Base-by-base conservation (phyloP, 2,113 vertebrate genomes). In the Chlorodrepanis virens region DNA sequence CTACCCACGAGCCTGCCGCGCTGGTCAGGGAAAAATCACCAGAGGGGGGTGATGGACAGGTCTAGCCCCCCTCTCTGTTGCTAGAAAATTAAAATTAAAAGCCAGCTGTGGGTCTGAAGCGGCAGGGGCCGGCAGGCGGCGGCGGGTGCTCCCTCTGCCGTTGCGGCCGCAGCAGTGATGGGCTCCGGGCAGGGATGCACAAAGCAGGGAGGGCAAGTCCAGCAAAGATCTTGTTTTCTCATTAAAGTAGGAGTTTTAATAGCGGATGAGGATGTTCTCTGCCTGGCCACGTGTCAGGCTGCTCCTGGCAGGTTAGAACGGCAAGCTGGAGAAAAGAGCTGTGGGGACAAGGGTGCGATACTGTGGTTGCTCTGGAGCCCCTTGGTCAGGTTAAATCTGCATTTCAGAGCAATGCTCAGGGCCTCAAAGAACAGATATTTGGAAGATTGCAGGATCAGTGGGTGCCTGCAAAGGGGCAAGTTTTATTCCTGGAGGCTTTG, bases 141-240 rank as follows among this genome's bases (percentile, higher is more conserved):
- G 1, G 49, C 9, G 17, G 56, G 94, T 89, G 96, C 96, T 96
- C 94, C 96, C 96, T 96, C 96, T 96, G 92, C 96, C 28, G 93
- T 97, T 9, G 76, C 71, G 24, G 69, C 52, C 6, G 61, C 57
- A 63, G 89, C 89, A 83, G 47, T 16, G 82, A 86, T 67, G 60
- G 71, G 6, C 45, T 35, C 39, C 3, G 1, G 0, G 45, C 47
- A 2, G 2, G 45, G n/a, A 29, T 31, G 53, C 60, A 15, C 56
- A 35, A 35, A 59, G 57, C n/a, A 4, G 65, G 47, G 35, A 39
- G 28, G 31, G 25, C 0, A 1, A 22, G 10, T 3, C 64, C 27
- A 23, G 47, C 45, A 7, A 69, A 33, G 39, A 20, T 2, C 17
- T 64, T 11, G 40, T 65, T 60, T 87, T 67, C 42, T 27, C 14